These are phyloP conservation scores for Salminus brasiliensis DNA, from an alignment of 2,113 vertebrate species.

Conservation along the genomic window DNA sequence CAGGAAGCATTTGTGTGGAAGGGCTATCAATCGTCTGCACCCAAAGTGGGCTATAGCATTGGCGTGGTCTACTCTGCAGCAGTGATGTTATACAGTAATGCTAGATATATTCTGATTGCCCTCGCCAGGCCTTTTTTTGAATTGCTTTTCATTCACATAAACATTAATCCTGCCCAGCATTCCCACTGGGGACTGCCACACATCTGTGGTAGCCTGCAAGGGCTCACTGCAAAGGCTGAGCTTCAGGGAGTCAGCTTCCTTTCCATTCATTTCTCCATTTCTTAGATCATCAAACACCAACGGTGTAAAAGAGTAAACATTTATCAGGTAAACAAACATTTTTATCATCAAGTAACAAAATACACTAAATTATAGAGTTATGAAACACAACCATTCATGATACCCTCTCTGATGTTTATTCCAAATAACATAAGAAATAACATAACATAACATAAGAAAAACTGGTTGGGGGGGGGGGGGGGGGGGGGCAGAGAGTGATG, in stretches of 20 bases:
- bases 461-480: too few species aligned
- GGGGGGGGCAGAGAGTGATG: not conserved
- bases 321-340: not conserved
- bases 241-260: conserved; percentile 30
- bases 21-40: conserved; percentile 58
- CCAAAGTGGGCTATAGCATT: not conserved
- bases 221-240: conserved; percentile 46
- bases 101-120: conserved; percentile 49
- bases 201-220: conserved; percentile 61
- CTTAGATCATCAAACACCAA: not conserved
- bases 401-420: not conserved
- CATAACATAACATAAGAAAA: not conserved
- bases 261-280: not conserved
- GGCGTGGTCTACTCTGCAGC: not conserved
- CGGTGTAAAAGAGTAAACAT: not conserved
- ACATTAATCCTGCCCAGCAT: conserved; percentile 67
- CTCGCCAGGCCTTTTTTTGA: conserved; percentile 64
- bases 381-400: too few species aligned
- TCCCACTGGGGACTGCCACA: conserved; percentile 53
- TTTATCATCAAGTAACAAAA: not conserved
- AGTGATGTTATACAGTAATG: not conserved
- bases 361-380: too few species aligned
- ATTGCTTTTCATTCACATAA: conserved; percentile 68
- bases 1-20: conserved; percentile 55
- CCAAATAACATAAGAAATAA: not conserved